phyloP scores from a whole-genome alignment of 1,140 invertebrate genomes.

The Choristoneura fumiferana region DNA sequence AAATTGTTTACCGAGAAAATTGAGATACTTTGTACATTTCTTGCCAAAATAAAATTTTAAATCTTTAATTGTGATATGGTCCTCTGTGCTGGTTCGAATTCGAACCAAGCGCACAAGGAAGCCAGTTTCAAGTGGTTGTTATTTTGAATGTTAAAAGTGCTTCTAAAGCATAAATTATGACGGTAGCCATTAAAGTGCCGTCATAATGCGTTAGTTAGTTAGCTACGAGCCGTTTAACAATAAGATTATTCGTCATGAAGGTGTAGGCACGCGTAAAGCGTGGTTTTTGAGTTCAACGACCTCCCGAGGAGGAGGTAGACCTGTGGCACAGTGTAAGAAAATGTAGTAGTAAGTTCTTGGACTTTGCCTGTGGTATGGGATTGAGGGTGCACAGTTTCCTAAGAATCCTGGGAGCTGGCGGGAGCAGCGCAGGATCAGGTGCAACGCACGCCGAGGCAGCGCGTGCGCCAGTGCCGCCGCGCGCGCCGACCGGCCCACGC shows the following conservation, averaged over 20 bases:
- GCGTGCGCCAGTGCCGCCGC: conserved; percentile 54
- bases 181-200: no score
- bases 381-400: conserved; percentile 10
- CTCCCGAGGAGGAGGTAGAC: conserved; percentile 21
- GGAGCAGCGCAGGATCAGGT: conserved; percentile 47
- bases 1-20: conserved; percentile 11
- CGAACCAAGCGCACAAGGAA: no score
- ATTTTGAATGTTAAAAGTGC: no score
- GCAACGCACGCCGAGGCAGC: conserved; percentile 51
- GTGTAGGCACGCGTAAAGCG: conserved; percentile 9
- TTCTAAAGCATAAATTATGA: no score
- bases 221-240: conserved; percentile 1
- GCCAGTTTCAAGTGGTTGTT: no score
- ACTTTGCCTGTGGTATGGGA: conserved; percentile 23
- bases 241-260: conserved; percentile 8
- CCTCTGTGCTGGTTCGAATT: no score
- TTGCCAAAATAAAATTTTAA: no score
- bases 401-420: conserved; percentile 32
- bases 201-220: no score
- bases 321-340: neutral
- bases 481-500: conserved; percentile 64
- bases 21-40: no score
- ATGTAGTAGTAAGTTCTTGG: no score
- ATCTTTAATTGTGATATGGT: no score
- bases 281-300: conserved; percentile 21